Evolutionary conservation across 2,888 invertebrate species (phyloP), one percentile per base, ranked within the genome.

Genomic region (Penaeus monodon): DNA sequence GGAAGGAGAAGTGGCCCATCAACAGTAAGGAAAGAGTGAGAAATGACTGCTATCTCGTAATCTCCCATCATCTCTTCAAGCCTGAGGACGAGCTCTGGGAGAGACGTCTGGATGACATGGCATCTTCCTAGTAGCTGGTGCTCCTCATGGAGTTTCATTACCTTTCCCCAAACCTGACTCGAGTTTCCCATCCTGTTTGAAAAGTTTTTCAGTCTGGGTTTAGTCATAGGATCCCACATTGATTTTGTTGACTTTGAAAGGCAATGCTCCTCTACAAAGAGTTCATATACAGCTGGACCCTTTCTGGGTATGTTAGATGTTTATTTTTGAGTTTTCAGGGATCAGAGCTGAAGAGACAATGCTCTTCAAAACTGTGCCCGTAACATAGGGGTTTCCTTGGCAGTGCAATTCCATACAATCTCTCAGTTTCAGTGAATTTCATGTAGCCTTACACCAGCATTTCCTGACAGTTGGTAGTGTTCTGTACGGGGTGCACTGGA

Each of bases 251-350:
- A n/a, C 66, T 66, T 66, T 66, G 66, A 66, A 66, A 66, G 66
- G 4, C 1, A 66, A 66, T 8, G 66, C 6, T 66, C 66, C 7
- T 66, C 66, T 66, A 66, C 7, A 66, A 66, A 66, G 66, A 66
- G 66, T 66, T 66, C 66, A 66, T 66, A 66, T 6, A 8, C n/a
- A 38, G 57, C 2, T 66, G 3, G 66, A 66, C 66, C 66, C 22
- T 66, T 66, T 66, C 66, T 66, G 66, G 73, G 66, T 66, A 66
- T 66, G 3, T 73, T 73, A 73, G 73, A 73, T 73, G 73, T 73
- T 29, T 73, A 27, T 73, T 73, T 73, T 65, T 65, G 65, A 65
- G 65, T 65, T 4, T 65, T 65, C 65, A 65, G 65, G 44, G 24
- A 65, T 65, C n/a, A 65, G 65, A 65, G 65, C 65, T 65, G 66